Percentiles rank a stretch among this genome's conserved stretches.
Evolutionary conservation across 2,888 invertebrate species (phyloP).

Genomic region (Pteria penguin): DNA sequence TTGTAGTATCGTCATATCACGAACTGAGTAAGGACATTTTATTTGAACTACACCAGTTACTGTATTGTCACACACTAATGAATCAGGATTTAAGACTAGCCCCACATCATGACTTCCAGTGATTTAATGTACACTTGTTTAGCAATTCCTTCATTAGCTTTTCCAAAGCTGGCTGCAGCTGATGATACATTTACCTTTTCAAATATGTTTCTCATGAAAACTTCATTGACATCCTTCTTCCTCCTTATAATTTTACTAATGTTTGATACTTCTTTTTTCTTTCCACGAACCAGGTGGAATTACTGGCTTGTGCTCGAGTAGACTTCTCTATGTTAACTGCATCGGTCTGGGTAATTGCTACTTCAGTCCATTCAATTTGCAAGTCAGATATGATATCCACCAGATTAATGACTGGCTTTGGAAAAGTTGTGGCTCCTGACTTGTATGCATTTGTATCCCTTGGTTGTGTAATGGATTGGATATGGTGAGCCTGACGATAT

Average conservation of each 20-base stretch:
- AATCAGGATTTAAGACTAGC: conserved; percentile 31
- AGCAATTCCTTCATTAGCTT: conserved; percentile 31
- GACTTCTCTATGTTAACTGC: conserved; percentile 12
- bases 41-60: conserved; percentile 41
- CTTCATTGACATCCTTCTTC: conserved; percentile 17
- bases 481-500: no score
- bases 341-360: conserved; percentile 1
- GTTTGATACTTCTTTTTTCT: conserved; percentile 31
- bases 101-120: no score
- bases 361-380: conserved; percentile 16
- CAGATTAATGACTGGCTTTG: no score
- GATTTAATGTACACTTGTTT: conserved; percentile 37
- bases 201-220: conserved; percentile 27
- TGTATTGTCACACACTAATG: conserved; percentile 29
- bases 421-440: no score
- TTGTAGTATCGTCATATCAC: conserved; percentile 30
- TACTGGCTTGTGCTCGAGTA: conserved; percentile 18
- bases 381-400: no score
- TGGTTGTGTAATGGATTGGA: no score
- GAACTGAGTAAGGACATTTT: conserved; percentile 43
- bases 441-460: no score
- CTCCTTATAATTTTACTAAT: conserved; percentile 36
- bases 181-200: conserved; percentile 4
- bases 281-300: conserved; percentile 11
- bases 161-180: conserved; percentile 31